Conservation (phyloP, 2,797 vertebrate genomes). For the Hipposideros larvatus region DNA sequence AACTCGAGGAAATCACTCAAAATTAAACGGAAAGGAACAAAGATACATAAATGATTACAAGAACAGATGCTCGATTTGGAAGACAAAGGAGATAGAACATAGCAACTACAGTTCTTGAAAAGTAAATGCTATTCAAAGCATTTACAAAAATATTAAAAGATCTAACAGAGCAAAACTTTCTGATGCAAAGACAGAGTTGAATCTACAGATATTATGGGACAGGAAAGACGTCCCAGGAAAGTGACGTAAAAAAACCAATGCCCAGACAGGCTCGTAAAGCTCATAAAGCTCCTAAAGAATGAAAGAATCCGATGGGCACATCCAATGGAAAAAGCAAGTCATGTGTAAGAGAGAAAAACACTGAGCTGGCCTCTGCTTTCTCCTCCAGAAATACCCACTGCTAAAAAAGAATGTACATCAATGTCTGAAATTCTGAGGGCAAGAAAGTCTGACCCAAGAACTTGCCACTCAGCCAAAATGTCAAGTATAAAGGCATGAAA, state of each 20-base stretch:
- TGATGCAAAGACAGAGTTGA: neutral
- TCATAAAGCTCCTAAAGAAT: neutral
- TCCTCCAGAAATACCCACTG: slow-evolving; percentile 27
- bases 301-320: neutral
- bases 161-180: neutral
- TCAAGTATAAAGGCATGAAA: neutral
- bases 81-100: neutral
- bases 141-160: neutral
- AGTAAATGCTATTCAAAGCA: neutral
- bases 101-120: neutral
- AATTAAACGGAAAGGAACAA: neutral
- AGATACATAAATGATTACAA: neutral
- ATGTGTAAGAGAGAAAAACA: neutral
- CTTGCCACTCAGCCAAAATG: neutral
- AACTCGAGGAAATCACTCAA: neutral
- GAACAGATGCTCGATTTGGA: neutral
- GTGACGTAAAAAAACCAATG: neutral
- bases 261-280: neutral
- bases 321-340: neutral
- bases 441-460: neutral
- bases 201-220: neutral
- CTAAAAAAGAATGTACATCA: neutral
- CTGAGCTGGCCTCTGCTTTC: neutral
- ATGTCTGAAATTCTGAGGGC: slow-evolving; percentile 2
- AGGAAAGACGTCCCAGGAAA: neutral